Base-by-base conservation (phyloP, 2,888 invertebrate genomes). In the Pegoplata infirma region DNA sequence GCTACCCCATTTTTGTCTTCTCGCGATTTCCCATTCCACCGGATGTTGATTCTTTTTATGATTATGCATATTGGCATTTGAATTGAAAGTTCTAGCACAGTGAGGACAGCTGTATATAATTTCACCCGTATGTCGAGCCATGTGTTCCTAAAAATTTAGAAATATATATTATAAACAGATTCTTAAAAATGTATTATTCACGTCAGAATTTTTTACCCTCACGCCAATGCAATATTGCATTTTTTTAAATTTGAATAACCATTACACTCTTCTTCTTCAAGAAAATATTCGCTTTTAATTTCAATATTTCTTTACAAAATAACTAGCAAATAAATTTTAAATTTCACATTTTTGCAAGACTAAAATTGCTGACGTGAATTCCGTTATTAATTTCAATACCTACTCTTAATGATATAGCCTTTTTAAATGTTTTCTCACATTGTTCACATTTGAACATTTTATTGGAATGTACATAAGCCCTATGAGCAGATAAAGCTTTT, bases 1-100 rank as follows among this genome's bases (percentile, higher is more conserved):
- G 5, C 36, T n/a, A 40, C 12, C n/a, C n/a, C 12, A 5, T 73
- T 86, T 84, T 46, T 86, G 88, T 8, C 53, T 59, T 55, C 47
- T 59, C 40, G 66, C 55, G 12, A 55, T 56, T 14, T 80, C 77
- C 82, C 82, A 89, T 82, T 89, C 88, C 40, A 84, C 83, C 23
- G 88, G 86, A 84, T 90, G 90, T 19, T 85, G 83, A 67, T 89
- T 89, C 69, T 89, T 89, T 49, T 88, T 85, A 81, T 90, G 90
- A 1, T 89, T 86, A 80, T 90, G 89, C 86, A 89, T 88, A 76
- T 90, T 90, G 2, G 88, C 89, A 83, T 88, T 88, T 5, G 89
- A 89, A 73, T 89, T 90, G 78, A 90, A 90, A 5, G 89, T 90
- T 82, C 87, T 87, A 1, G 88, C 84, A 64, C 89, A 90, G 75